Evolutionary conservation across 2,888 invertebrate species (phyloP).

Genomic region (Marasmarcha lunaedactyla): DNA sequence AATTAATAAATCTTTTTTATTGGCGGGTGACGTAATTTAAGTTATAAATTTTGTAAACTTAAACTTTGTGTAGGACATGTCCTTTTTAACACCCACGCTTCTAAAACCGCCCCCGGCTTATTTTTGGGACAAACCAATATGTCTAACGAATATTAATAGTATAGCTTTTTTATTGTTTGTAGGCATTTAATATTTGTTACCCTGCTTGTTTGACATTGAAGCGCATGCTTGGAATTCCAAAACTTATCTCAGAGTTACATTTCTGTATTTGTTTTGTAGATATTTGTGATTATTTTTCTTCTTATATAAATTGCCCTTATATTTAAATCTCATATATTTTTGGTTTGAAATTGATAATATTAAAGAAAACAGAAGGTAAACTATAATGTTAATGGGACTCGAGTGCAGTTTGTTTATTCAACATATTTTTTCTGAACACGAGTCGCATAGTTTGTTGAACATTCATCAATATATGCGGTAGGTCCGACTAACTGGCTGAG

Average conservation of each 20-base stretch:
- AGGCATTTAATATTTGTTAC: conserved; percentile 40
- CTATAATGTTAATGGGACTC: no score
- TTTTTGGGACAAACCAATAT: conserved; percentile 69
- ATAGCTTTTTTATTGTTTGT: conserved; percentile 49
- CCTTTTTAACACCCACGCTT: background rate
- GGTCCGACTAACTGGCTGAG: conserved; percentile 3
- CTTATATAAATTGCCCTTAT: no score
- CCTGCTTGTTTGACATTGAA: conserved; percentile 28
- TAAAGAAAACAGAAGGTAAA: no score
- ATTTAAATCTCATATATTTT: no score
- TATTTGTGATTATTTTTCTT: no score
- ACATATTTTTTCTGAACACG: no score
- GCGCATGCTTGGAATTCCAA: conserved; percentile 33
- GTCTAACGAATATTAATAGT: conserved; percentile 68
- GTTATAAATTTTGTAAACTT: conserved; percentile 25
- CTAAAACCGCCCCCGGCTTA: conserved; percentile 55
- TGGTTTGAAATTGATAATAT: no score
- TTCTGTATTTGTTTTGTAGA: no score
- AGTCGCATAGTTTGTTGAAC: no score
- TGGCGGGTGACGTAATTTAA: conserved; percentile 28
- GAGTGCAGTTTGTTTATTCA: no score
- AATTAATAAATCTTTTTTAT: conserved; percentile 39
- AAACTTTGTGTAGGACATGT: background rate
- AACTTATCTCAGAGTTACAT: conserved; percentile 31
- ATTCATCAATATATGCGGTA: background rate